These are phyloP conservation scores for Dallia pectoralis DNA, from an alignment of 2,797 vertebrate species.

Conservation along the genomic window DNA sequence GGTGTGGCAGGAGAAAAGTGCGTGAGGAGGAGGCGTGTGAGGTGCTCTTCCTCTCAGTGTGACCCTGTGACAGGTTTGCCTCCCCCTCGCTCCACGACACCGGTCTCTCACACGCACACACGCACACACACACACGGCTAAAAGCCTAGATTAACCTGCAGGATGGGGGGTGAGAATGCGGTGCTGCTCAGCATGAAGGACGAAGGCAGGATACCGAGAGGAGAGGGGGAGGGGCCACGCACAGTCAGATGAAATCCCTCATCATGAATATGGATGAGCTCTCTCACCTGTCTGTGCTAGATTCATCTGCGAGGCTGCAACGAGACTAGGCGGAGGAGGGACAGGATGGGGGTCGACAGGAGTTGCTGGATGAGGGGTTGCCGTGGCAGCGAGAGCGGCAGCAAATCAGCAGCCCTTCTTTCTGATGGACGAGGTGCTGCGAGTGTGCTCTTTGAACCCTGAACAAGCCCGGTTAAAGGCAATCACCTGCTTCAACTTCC, in stretches of 20 bases:
- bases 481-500: slow-evolving; percentile 67
- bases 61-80: slow-evolving; percentile 65
- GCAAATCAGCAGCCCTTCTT: slow-evolving; percentile 59
- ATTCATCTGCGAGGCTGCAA: slow-evolving; percentile 69
- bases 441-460: slow-evolving; percentile 72
- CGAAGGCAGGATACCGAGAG: slow-evolving; percentile 61
- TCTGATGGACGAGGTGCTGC: slow-evolving; percentile 60
- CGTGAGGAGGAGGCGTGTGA: slow-evolving; percentile 47
- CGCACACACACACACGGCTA: slow-evolving; percentile 5
- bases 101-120: slow-evolving; percentile 24
- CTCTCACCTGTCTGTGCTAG: slow-evolving; percentile 75
- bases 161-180: slow-evolving; percentile 51
- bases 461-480: slow-evolving; percentile 67
- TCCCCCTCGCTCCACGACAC: slow-evolving; percentile 63
- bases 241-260: slow-evolving; percentile 71
- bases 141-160: slow-evolving; percentile 67
- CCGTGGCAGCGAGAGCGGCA: slow-evolving; percentile 59
- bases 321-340: slow-evolving; percentile 41
- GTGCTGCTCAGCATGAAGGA: slow-evolving; percentile 75
- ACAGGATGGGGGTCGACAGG: neutral
- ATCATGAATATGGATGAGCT: slow-evolving; percentile 74
- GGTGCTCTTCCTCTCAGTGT: slow-evolving; percentile 63
- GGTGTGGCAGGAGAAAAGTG: slow-evolving; percentile 13
- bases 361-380: slow-evolving; percentile 64
- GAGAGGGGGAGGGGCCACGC: slow-evolving; percentile 63